A percentile compares a stretch with the other conserved stretches of the same genome.
These are phyloP conservation scores for Microtus californicus DNA, from an alignment of 2,797 vertebrate genomes.

Conservation along the genomic window DNA sequence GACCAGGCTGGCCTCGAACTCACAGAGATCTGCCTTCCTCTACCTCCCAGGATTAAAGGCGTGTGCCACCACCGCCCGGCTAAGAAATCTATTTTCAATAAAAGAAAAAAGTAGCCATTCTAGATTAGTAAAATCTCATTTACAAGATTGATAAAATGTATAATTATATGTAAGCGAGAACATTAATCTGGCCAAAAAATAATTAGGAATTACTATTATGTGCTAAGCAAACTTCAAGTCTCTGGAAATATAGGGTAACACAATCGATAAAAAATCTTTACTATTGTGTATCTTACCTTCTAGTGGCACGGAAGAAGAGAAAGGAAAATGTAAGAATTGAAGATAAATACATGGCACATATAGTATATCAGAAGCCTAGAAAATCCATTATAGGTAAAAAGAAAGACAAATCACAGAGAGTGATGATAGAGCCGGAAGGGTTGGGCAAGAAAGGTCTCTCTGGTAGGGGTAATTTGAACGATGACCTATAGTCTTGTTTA, in stretches of 20 bases:
- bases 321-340: slow-evolving; percentile 26
- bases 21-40: no score
- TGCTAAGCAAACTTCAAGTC: neutral
- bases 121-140: slow-evolving; percentile 25
- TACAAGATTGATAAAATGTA: neutral
- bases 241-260: neutral
- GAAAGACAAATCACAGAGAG: neutral
- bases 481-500: neutral
- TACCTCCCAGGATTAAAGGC: no score
- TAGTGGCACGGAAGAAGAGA: neutral
- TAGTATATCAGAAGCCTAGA: neutral
- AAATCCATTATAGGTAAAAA: neutral
- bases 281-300: neutral
- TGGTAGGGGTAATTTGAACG: neutral
- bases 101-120: slow-evolving; percentile 30
- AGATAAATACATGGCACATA: neutral
- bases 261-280: slow-evolving; percentile 7
- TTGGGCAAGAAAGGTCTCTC: neutral
- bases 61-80: no score
- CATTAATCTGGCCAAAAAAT: slow-evolving; percentile 35
- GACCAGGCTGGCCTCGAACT: no score
- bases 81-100: neutral
- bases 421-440: neutral
- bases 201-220: neutral
- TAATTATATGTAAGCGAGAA: neutral